Conservation (phyloP, 2,888 invertebrate genomes). For the Calephelis perditalis region DNA sequence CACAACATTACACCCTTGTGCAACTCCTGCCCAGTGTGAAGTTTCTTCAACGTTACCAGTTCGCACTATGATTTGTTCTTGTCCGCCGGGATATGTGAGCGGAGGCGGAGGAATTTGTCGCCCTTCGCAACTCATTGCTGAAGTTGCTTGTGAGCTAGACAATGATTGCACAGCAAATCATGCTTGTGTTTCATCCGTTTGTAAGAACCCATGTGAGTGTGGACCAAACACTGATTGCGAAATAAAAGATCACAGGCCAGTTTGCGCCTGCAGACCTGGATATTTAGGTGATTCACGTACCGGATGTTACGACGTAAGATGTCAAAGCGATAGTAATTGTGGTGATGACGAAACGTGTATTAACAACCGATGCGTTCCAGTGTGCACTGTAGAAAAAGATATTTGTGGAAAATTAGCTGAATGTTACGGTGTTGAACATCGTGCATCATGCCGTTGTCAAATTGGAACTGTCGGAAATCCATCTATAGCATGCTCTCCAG, state of each 20-base stretch:
- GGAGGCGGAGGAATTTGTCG: constrained; percentile 90
- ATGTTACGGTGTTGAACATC: constrained; percentile 89
- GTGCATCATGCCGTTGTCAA: constrained; percentile 89
- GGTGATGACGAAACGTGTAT: constrained; percentile 90
- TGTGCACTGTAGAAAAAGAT: constrained; percentile 83
- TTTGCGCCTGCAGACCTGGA: constrained; percentile 90
- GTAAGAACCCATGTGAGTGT: constrained; percentile 90
- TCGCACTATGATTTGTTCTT: constrained; percentile 92
- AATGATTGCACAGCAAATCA: constrained; percentile 87
- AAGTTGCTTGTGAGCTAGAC: constrained; percentile 84
- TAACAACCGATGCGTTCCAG: constrained; percentile 89
- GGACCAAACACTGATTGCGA: constrained; percentile 91
- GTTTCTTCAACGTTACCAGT: constrained; percentile 90
- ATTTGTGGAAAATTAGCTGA: constrained; percentile 87
- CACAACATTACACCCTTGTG: constrained; percentile 86
- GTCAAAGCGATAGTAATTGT: constrained; percentile 86
- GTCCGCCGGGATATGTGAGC: constrained; percentile 92
- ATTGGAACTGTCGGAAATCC: constrained; percentile 91
- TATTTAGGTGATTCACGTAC: constrained; percentile 91
- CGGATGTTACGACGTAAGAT: constrained; percentile 86
- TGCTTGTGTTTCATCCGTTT: constrained; percentile 88
- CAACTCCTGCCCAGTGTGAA: constrained; percentile 87
- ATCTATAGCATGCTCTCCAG: constrained; percentile 84
- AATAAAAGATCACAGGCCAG: constrained; percentile 90
- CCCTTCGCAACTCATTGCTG: constrained; percentile 81